phyloP scores from a whole-genome alignment of 2,113 vertebrate species.

The Coturnix japonica region DNA sequence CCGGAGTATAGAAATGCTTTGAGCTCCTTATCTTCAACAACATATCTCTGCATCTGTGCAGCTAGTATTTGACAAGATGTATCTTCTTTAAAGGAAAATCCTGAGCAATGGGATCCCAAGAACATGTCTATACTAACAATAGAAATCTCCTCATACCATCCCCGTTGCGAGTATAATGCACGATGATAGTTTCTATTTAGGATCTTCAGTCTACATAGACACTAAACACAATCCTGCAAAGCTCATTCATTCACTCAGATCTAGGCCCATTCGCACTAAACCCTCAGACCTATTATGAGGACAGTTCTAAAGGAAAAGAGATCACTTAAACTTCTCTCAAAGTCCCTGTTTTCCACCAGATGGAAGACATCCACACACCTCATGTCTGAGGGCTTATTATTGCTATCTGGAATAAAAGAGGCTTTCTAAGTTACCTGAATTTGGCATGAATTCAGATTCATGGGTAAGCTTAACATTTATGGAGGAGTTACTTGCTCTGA shows the following conservation, averaged over 20 bases:
- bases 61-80: not conserved
- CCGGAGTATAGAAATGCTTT: no score
- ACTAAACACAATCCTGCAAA: not conserved
- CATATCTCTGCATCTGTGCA: no score
- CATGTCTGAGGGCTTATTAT: not conserved
- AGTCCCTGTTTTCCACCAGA: not conserved
- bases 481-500: not conserved
- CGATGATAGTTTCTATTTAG: not conserved
- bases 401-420: not conserved
- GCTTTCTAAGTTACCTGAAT: not conserved
- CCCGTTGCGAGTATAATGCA: not conserved
- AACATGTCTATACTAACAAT: not conserved
- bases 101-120: not conserved
- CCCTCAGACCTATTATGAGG: not conserved
- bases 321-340: not conserved
- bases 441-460: not conserved
- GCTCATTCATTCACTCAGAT: not conserved
- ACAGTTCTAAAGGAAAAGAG: not conserved
- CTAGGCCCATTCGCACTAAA: not conserved
- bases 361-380: not conserved
- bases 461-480: not conserved
- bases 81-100: not conserved
- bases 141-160: not conserved
- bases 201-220: not conserved
- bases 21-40: not conserved